phyloP scores from a whole-genome alignment of 1,140 invertebrate species.

The Conus betulinus region DNA sequence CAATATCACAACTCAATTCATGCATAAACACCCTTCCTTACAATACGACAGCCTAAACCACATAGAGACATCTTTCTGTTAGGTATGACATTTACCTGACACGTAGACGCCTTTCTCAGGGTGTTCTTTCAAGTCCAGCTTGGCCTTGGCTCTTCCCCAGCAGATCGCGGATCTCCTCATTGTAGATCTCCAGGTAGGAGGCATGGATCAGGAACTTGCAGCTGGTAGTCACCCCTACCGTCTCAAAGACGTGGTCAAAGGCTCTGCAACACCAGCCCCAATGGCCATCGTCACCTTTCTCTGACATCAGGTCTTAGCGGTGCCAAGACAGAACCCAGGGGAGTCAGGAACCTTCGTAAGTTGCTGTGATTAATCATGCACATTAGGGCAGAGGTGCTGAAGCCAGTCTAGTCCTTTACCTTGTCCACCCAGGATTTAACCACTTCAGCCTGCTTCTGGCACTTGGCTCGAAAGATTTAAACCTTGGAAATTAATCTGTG shows the following conservation, averaged over 20 bases:
- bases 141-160: slow-evolving; percentile 82
- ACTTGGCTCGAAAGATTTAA: no score
- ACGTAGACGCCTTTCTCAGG: slow-evolving; percentile 90
- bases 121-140: slow-evolving; percentile 88
- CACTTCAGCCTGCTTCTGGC: no score
- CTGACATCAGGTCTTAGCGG: no score
- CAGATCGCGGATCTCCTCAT: slow-evolving; percentile 90
- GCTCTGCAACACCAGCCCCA: slow-evolving; percentile 74
- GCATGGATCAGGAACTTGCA: slow-evolving; percentile 91
- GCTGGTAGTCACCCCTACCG: slow-evolving; percentile 86
- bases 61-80: background rate
- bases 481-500: no score
- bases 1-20: background rate
- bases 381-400: no score
- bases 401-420: no score
- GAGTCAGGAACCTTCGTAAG: no score
- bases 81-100: slow-evolving; percentile 76
- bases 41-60: background rate
- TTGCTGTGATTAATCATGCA: no score
- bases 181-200: slow-evolving; percentile 96
- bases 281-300: no score
- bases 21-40: background rate
- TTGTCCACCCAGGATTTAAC: no score
- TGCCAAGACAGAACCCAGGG: no score
- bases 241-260: slow-evolving; percentile 95